phyloP scores from a whole-genome alignment of 1,140 invertebrate species.

The Hypsibius dujardini region DNA sequence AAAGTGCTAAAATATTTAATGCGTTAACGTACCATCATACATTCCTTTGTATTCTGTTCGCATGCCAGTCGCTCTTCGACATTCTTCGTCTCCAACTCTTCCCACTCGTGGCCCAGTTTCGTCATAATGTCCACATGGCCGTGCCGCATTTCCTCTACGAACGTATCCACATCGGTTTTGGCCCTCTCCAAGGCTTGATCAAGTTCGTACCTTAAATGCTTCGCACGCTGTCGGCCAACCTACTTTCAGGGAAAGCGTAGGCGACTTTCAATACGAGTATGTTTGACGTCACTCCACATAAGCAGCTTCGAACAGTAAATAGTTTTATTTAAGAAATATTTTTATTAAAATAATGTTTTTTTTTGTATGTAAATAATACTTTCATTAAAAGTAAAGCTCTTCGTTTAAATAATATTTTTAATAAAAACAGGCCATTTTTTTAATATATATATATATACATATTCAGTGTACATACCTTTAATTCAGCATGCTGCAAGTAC shows the following conservation, averaged over 20 bases:
- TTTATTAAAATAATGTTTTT: not conserved
- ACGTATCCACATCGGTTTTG: not conserved
- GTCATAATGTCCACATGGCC: not conserved
- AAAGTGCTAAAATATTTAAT: not conserved
- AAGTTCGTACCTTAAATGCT: not conserved
- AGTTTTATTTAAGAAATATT: not conserved
- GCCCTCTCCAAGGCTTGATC: not conserved
- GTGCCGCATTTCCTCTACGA: not conserved
- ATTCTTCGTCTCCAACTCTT: not conserved
- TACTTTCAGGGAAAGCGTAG: not conserved
- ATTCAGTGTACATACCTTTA: conserved; percentile 1
- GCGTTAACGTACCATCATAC: not conserved
- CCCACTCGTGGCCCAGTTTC: not conserved
- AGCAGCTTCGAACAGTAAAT: not conserved
- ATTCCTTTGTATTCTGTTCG: conserved; percentile 8
- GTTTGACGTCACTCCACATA: not conserved
- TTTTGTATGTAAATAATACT: not conserved
- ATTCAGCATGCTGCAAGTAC: not conserved
- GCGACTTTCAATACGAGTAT: not conserved
- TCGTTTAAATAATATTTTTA: not conserved
- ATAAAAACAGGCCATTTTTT: not conserved
- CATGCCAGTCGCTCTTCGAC: not conserved
- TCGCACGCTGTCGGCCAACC: not conserved
- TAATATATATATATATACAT: not conserved
- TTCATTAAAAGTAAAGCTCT: not conserved